These are phyloP conservation scores for Corythornis madagascariensis DNA, from an alignment of 2,113 vertebrate genomes.

Conservation along the genomic window DNA sequence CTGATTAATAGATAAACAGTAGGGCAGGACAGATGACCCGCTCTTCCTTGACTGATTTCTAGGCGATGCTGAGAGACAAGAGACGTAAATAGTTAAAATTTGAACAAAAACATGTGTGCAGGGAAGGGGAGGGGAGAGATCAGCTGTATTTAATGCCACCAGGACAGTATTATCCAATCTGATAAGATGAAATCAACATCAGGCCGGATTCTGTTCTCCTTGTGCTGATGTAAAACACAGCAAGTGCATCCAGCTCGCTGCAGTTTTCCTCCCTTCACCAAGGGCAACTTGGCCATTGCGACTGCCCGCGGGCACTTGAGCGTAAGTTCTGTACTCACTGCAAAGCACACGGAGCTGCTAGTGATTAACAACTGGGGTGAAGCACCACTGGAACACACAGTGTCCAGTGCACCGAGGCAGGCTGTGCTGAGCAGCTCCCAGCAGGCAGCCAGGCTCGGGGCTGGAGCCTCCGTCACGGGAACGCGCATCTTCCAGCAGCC, in stretches of 20 bases:
- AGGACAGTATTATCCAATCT: constrained; percentile 37
- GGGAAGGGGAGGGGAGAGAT: not conserved
- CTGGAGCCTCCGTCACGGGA: not conserved
- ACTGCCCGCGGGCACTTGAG: no score
- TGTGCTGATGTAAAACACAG: constrained; percentile 2
- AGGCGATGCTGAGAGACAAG: constrained; percentile 61
- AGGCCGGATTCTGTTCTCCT: constrained; percentile 22
- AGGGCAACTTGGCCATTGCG: not conserved
- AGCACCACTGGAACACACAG: accelerated
- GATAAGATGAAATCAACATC: constrained; percentile 54
- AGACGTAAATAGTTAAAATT: constrained; percentile 73
- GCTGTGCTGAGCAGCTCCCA: not conserved
- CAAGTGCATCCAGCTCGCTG: not conserved
- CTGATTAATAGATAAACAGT: constrained; percentile 76
- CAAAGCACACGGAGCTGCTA: accelerated
- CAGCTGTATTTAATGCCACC: constrained; percentile 52
- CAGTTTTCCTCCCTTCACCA: not conserved
- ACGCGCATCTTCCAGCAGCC: not conserved
- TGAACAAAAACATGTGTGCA: constrained; percentile 37
- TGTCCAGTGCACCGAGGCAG: accelerated
- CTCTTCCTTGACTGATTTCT: constrained; percentile 67
- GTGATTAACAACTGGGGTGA: accelerated
- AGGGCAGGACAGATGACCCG: constrained; percentile 60
- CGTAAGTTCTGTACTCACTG: not conserved
- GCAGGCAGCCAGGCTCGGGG: not conserved